Evolutionary conservation across 2,888 invertebrate genomes (phyloP).

Genomic region (Melangyna quadrimaculata): DNA sequence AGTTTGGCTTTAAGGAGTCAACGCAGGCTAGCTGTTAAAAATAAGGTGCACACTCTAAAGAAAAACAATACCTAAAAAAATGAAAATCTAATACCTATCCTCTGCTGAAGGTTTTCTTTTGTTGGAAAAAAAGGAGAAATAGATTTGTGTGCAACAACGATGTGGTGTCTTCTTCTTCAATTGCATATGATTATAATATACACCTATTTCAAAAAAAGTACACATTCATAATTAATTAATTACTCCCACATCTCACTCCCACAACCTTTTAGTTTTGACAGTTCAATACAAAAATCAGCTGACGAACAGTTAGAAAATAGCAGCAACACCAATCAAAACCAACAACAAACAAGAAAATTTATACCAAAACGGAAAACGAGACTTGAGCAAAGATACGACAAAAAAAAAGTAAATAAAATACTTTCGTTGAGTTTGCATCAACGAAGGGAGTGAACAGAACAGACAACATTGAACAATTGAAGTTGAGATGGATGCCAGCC

Average conservation of each 20-base stretch:
- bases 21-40: background rate
- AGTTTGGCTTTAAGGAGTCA: background rate
- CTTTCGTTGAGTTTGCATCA: constrained; percentile 56
- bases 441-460: background rate
- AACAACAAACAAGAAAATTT: constrained; percentile 61
- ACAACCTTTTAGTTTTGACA: constrained; percentile 70
- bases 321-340: constrained; percentile 52
- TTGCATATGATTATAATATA: constrained; percentile 4
- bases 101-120: constrained; percentile 68
- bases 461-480: background rate
- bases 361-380: constrained; percentile 35
- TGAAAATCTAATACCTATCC: background rate
- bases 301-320: constrained; percentile 56
- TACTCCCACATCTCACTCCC: background rate
- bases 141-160: background rate
- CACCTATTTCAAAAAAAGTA: background rate
- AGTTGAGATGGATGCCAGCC: background rate
- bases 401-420: constrained; percentile 35
- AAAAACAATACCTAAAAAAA: background rate
- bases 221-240: background rate
- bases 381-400: background rate
- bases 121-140: constrained; percentile 51
- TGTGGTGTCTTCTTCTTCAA: background rate
- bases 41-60: background rate
- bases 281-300: constrained; percentile 75